Evolutionary conservation across 2,113 vertebrate genomes (phyloP).

Genomic region (Elachura formosa): DNA sequence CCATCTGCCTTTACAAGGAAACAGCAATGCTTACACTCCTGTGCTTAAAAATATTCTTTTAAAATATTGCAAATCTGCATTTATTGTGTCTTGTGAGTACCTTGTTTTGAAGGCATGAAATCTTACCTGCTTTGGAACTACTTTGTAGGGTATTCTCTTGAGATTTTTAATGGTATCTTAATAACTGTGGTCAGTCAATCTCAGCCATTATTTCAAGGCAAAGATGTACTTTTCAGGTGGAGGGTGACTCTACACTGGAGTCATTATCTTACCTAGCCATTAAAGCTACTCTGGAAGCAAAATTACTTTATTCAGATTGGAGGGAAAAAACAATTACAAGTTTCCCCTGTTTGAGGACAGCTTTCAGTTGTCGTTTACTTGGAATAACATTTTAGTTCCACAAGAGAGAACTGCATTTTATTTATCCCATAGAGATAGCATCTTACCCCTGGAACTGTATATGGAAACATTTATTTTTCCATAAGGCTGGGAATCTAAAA

Average conservation of each 20-base stretch:
- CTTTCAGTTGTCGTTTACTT: background rate
- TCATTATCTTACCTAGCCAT: background rate
- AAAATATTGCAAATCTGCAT: background rate
- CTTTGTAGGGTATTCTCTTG: background rate
- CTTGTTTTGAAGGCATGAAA: background rate
- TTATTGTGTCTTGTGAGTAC: background rate
- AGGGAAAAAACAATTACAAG: fast-evolving
- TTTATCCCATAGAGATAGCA: background rate
- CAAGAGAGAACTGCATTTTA: background rate
- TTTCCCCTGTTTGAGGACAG: background rate
- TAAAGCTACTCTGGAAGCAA: background rate
- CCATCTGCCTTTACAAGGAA: background rate
- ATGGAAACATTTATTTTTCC: background rate
- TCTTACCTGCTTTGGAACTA: background rate
- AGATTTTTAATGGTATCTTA: background rate
- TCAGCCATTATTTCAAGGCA: background rate
- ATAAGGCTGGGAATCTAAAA: background rate
- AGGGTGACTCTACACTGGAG: background rate
- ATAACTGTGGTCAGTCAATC: background rate
- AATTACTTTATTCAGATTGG: background rate
- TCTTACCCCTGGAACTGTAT: background rate
- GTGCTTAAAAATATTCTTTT: background rate
- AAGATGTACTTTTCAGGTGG: background rate
- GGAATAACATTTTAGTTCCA: background rate
- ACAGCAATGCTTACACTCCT: background rate